Percentiles rank a stretch among this genome's conserved stretches.
Conservation (phyloP, 2,113 vertebrate species). For the Coryphaenoides rupestris region DNA sequence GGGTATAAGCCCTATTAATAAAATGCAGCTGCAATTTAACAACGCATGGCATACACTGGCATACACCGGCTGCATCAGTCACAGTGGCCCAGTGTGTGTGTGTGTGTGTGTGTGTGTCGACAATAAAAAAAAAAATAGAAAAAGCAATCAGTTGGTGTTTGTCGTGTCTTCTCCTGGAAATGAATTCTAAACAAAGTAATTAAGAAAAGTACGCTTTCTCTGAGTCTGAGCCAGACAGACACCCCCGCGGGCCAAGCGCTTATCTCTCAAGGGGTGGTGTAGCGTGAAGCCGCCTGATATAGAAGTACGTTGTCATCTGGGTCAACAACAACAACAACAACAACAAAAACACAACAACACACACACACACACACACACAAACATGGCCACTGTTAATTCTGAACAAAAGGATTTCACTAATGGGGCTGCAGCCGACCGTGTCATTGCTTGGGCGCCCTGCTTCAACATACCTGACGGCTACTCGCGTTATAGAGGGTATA, state of each 20-base stretch:
- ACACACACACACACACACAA: too few species aligned
- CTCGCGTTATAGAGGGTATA: background rate
- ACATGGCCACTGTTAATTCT: constrained; percentile 17
- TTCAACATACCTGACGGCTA: background rate
- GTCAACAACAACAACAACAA: too few species aligned
- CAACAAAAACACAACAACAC: too few species aligned
- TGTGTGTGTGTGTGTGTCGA: too few species aligned
- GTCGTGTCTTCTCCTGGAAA: constrained; percentile 29
- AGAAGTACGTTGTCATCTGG: constrained; percentile 10
- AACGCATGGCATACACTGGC: constrained; percentile 25
- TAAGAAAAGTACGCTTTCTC: constrained; percentile 37
- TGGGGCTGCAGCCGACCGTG: constrained; percentile 32
- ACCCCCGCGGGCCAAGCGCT: constrained; percentile 29
- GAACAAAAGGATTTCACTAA: constrained; percentile 45
- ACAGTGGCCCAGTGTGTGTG: too few species aligned
- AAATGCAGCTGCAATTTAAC: constrained; percentile 21
- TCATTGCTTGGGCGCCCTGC: constrained; percentile 29
- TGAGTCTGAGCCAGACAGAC: constrained; percentile 22
- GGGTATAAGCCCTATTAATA: constrained; percentile 38
- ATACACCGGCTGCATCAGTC: constrained; percentile 24
- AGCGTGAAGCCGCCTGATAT: constrained; percentile 30
- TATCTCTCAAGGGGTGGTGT: constrained; percentile 29
- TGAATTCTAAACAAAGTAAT: constrained; percentile 52
- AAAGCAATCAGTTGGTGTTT: constrained; percentile 38
- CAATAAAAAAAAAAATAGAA: constrained; percentile 32